phyloP scores from a whole-genome alignment of 2,797 vertebrate species.

The Enteromius mattozi region DNA sequence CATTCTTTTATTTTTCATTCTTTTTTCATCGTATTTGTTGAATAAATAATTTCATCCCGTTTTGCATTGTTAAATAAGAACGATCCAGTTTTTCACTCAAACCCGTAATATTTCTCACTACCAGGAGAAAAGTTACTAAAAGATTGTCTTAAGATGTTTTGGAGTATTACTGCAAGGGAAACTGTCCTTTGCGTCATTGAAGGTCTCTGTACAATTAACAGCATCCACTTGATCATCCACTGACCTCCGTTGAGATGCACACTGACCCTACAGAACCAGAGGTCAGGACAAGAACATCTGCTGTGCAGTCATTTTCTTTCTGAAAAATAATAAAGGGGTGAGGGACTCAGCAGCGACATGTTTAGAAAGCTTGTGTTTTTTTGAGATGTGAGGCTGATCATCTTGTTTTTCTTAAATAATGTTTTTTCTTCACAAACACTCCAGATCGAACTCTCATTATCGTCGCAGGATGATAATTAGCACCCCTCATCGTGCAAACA shows the following conservation, averaged over 20 bases:
- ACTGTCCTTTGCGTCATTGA: slow-evolving; percentile 38
- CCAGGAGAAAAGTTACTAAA: background rate
- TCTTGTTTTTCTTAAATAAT: background rate
- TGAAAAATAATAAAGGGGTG: background rate
- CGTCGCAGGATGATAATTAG: slow-evolving; percentile 23
- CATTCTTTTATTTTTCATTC: background rate
- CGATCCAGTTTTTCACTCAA: background rate
- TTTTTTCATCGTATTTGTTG: background rate
- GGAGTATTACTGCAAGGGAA: slow-evolving; percentile 42
- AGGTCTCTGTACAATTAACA: slow-evolving; percentile 53
- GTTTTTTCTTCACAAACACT: background rate
- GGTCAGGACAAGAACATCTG: background rate
- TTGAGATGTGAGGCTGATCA: slow-evolving; percentile 5
- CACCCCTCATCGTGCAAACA: background rate
- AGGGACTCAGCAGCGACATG: background rate
- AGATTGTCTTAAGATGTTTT: background rate
- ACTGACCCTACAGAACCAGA: background rate
- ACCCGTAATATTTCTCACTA: background rate
- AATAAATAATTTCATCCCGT: background rate
- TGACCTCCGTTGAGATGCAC: background rate
- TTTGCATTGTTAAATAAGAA: background rate
- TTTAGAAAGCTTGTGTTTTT: background rate
- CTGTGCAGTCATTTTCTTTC: background rate
- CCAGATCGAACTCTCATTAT: slow-evolving; percentile 28
- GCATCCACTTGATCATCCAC: slow-evolving; percentile 31